These are phyloP conservation scores for Parascotia fuliginaria DNA, from an alignment of 2,888 invertebrate genomes.

Conservation along the genomic window DNA sequence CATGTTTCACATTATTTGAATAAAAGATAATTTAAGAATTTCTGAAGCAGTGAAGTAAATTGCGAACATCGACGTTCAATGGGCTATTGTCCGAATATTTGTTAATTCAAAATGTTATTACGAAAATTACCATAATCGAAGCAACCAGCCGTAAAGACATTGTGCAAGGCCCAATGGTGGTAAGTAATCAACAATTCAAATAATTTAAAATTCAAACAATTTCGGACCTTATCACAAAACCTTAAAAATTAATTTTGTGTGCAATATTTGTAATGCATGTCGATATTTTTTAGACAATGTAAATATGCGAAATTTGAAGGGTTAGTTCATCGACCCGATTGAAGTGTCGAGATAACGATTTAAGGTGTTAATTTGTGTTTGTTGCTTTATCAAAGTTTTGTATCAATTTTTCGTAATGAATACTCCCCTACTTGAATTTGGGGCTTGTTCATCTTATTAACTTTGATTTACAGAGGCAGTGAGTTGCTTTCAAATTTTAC, in stretches of 20 bases:
- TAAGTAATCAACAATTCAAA: conserved; percentile 39
- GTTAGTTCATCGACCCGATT: conserved; percentile 56
- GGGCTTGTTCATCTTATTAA: conserved; percentile 10
- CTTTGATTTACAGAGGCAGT: conserved; percentile 6
- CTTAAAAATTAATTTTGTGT: conserved; percentile 15
- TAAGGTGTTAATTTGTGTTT: conserved; percentile 55
- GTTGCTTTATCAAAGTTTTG: conserved; percentile 25
- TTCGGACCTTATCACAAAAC: conserved; percentile 2
- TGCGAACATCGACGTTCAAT: conserved; percentile 34
- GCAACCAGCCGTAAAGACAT: conserved; percentile 67
- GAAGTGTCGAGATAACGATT: conserved; percentile 44
- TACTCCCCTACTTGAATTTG: conserved; percentile 7
- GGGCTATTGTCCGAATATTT: conserved; percentile 45
- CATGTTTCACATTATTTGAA: conserved; percentile 4
- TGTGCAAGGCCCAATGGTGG: conserved; percentile 49
- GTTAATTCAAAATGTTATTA: conserved; percentile 67
- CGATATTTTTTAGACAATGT: conserved; percentile 18
- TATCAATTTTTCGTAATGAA: conserved; percentile 24
- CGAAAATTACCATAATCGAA: conserved; percentile 71
- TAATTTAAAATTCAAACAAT: conserved; percentile 4
- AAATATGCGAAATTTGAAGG: conserved; percentile 37
- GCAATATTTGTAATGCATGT: conserved; percentile 3
- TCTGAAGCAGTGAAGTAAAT: conserved; percentile 27
- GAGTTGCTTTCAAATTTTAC: background rate
- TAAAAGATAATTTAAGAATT: conserved; percentile 9